Percentiles rank a stretch among this genome's conserved stretches.
These are phyloP conservation scores for Rattus norvegicus DNA, from an alignment of 2,113 vertebrate species.

Conservation along the genomic window DNA sequence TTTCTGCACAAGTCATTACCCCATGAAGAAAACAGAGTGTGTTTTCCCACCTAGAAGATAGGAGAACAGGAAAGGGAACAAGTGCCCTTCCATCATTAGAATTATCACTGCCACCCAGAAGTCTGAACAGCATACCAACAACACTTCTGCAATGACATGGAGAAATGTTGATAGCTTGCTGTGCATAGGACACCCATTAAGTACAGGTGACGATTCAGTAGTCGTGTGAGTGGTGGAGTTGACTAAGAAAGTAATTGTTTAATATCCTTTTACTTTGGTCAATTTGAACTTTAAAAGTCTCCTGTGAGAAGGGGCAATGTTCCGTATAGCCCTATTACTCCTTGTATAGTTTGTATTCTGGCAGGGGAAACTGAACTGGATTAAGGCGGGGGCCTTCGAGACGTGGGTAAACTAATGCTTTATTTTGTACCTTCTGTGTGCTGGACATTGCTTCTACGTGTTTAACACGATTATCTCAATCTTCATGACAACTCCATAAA, in stretches of 20 bases:
- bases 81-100: neutral
- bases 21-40: neutral
- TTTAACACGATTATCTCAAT: constrained; percentile 26
- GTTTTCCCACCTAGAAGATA: neutral
- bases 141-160: neutral
- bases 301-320: neutral
- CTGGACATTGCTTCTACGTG: neutral
- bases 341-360: neutral
- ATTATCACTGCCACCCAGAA: neutral
- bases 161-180: neutral
- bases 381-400: neutral
- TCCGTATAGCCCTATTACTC: neutral
- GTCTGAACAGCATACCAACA: neutral
- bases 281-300: neutral
- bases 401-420: neutral
- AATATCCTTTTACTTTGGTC: constrained; percentile 21
- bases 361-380: neutral
- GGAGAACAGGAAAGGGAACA: neutral
- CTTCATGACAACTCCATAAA: constrained; percentile 4
- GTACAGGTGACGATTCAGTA: neutral
- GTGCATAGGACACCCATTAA: neutral
- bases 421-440: neutral
- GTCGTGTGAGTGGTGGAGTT: neutral
- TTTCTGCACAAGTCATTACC: neutral
- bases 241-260: neutral